Evolutionary conservation across 53 echinoderm and acorn worm species (phyloP).

Genomic region (Paracentrotus lividus): DNA sequence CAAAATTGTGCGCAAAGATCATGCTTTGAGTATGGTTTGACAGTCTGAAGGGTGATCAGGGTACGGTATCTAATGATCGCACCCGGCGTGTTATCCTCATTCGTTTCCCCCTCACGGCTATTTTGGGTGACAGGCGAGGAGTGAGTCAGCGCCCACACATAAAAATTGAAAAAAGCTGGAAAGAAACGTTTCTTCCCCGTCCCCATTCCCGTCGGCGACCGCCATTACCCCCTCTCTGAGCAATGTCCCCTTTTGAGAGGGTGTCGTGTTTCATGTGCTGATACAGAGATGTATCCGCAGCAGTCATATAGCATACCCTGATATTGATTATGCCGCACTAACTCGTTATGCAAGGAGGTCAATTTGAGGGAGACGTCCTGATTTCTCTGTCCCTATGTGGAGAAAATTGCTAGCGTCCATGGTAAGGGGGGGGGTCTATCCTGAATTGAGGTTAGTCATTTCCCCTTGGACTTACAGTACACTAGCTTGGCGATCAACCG

Average conservation of each 20-base stretch:
- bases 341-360: background rate
- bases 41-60: slow-evolving; percentile 14
- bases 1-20: background rate
- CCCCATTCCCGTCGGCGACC: background rate
- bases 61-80: slow-evolving; percentile 15
- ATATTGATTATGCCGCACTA: background rate
- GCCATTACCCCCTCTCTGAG: background rate
- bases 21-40: background rate
- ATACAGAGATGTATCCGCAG: background rate
- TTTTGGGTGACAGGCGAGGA: slow-evolving; percentile 24
- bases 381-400: too few relatives aligned
- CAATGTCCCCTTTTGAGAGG: background rate
- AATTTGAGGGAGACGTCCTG: too few relatives aligned
- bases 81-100: slow-evolving; percentile 40
- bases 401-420: too few relatives aligned
- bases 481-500: too few relatives aligned
- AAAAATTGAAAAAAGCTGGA: background rate
- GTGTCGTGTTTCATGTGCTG: background rate
- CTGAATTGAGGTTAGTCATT: too few relatives aligned
- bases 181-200: slow-evolving; percentile 17
- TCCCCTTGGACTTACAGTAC: too few relatives aligned
- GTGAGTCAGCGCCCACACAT: slow-evolving; percentile 51
- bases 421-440: too few relatives aligned
- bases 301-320: background rate
- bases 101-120: slow-evolving; percentile 51